These are phyloP conservation scores for Trichogramma pretiosum DNA, from an alignment of 1,140 invertebrate genomes.

Conservation along the genomic window DNA sequence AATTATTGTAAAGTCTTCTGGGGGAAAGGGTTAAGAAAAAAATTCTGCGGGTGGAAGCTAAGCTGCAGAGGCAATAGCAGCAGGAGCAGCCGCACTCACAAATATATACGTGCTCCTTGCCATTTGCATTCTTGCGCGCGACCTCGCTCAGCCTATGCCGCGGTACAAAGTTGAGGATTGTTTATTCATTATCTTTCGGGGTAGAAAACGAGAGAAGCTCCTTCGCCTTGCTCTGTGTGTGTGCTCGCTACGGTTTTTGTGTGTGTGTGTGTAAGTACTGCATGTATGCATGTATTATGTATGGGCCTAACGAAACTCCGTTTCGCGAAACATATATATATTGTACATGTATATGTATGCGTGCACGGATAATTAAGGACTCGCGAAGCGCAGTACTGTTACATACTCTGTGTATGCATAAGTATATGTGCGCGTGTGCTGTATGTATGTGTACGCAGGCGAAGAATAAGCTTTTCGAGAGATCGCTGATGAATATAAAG, in stretches of 20 bases:
- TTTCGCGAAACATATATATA: too few relatives aligned
- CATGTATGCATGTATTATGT: too few relatives aligned
- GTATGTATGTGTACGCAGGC: too few relatives aligned
- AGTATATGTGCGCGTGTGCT: too few relatives aligned
- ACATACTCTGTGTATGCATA: too few relatives aligned
- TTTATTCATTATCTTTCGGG: conserved; percentile 16
- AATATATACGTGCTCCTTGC: background rate
- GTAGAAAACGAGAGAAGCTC: background rate
- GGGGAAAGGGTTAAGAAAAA: too few relatives aligned
- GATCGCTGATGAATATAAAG: conserved; percentile 10
- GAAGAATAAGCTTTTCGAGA: background rate
- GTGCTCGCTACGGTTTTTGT: background rate
- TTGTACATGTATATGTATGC: too few relatives aligned
- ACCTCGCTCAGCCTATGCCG: background rate
- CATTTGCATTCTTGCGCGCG: background rate
- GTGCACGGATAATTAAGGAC: conserved; percentile 12
- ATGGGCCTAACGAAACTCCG: conserved; percentile 7
- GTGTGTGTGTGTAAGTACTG: background rate
- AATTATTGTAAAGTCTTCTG: too few relatives aligned
- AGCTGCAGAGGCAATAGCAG: too few relatives aligned
- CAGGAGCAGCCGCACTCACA: too few relatives aligned
- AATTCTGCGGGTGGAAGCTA: too few relatives aligned
- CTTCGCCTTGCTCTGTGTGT: background rate
- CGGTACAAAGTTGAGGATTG: conserved; percentile 10
- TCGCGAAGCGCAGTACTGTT: too few relatives aligned